A percentile compares a stretch with the other conserved stretches of the same genome.
phyloP scores from a whole-genome alignment of 2,113 vertebrate genomes.

The Columba livia region DNA sequence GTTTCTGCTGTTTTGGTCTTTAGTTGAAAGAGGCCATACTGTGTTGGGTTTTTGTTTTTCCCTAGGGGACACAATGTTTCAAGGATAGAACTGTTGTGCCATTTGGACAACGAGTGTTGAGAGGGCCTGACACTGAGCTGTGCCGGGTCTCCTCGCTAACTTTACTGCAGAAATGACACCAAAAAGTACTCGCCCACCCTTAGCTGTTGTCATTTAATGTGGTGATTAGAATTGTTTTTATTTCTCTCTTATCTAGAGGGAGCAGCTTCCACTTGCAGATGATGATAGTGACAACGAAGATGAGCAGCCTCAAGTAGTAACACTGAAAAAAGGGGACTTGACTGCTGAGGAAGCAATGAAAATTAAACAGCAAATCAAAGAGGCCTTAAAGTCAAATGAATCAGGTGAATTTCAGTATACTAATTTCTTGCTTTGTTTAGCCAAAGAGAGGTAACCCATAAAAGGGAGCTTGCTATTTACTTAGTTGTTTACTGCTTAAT shows the following conservation, averaged over 20 bases:
- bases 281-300: slow-evolving; percentile 87
- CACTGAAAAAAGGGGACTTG: slow-evolving; percentile 88
- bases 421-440: background rate
- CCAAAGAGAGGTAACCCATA: background rate
- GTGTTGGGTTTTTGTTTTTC: background rate
- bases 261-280: slow-evolving; percentile 79
- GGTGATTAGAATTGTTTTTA: background rate
- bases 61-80: fast-evolving
- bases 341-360: slow-evolving; percentile 87
- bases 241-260: slow-evolving; percentile 74
- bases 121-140: background rate
- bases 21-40: background rate
- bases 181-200: background rate
- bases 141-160: background rate
- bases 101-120: fast-evolving
- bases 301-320: slow-evolving; percentile 91
- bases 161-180: background rate
- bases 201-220: background rate
- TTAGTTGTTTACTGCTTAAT: background rate
- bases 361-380: slow-evolving; percentile 79
- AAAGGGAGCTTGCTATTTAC: background rate
- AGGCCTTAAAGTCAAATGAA: slow-evolving; percentile 73
- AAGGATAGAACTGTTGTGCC: background rate
- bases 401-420: slow-evolving; percentile 31
- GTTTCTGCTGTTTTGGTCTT: background rate